phyloP scores from a whole-genome alignment of 2,888 invertebrate genomes.

The Melikaiella ostensackeni region DNA sequence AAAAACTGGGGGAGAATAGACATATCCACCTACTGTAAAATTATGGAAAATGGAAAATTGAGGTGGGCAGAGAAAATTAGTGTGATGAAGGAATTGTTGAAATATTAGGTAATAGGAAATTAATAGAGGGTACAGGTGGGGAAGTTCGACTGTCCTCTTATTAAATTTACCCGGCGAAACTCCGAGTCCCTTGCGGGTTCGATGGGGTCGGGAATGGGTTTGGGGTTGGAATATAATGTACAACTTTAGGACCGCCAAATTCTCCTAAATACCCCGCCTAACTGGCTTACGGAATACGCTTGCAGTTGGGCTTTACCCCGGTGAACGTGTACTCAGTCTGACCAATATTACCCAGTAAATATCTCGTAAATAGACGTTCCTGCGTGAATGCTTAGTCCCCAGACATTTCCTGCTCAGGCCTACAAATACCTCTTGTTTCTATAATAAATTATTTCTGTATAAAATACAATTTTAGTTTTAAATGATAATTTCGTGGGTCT shows the following conservation, averaged over 20 bases:
- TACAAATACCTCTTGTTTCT: conserved; percentile 19
- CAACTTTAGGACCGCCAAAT: conserved; percentile 73
- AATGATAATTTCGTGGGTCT: background rate
- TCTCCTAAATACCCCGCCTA: conserved; percentile 74
- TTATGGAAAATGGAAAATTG: too few relatives aligned
- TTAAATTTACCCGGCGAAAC: conserved; percentile 75
- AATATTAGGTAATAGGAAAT: conserved; percentile 28
- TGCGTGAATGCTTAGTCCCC: conserved; percentile 55
- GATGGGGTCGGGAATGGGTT: conserved; percentile 46
- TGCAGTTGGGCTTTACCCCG: conserved; percentile 43
- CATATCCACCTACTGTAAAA: too few relatives aligned
- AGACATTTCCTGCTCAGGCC: conserved; percentile 45
- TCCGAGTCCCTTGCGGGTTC: conserved; percentile 63
- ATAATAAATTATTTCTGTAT: background rate
- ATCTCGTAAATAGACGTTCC: conserved; percentile 67
- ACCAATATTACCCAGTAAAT: conserved; percentile 70
- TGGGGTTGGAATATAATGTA: conserved; percentile 70
- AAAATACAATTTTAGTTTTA: too few relatives aligned
- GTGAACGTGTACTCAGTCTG: conserved; percentile 54
- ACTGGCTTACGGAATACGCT: conserved; percentile 70
- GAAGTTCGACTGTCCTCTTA: conserved; percentile 66
- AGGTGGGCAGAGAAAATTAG: too few relatives aligned
- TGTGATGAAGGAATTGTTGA: background rate
- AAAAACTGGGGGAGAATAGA: too few relatives aligned
- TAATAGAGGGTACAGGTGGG: conserved; percentile 45